A percentile compares a stretch with the other conserved stretches of the same genome.
phyloP scores from a whole-genome alignment of 2,888 invertebrate species.

The Petrolisthes manimaculis region DNA sequence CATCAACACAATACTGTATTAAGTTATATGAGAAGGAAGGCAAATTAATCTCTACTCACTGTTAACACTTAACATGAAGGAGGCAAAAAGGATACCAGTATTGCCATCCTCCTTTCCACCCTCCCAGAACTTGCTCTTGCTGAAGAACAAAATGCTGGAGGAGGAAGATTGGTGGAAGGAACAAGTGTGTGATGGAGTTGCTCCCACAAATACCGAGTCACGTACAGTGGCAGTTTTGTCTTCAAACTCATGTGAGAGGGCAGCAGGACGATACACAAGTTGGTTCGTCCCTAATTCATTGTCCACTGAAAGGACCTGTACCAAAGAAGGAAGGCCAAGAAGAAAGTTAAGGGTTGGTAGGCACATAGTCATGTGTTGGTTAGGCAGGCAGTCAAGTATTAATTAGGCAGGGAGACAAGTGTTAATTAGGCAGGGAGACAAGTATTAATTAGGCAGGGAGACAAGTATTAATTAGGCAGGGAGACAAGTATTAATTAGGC shows the following conservation, averaged over 20 bases:
- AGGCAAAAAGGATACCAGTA: constrained; percentile 32
- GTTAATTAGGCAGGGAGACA: too few species aligned
- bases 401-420: too few species aligned
- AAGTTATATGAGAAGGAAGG: too few species aligned
- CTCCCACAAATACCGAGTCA: constrained; percentile 30
- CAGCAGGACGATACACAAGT: constrained; percentile 22
- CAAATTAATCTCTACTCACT: not conserved
- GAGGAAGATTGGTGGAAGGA: constrained; percentile 30
- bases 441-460: too few species aligned
- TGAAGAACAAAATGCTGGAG: not conserved
- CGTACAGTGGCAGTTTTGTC: constrained; percentile 23
- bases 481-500: not conserved
- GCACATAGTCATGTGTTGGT: too few species aligned
- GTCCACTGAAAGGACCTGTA: constrained; percentile 33
- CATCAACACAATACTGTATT: not conserved
- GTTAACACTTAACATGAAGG: constrained; percentile 29
- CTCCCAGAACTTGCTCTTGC: not conserved
- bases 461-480: too few species aligned
- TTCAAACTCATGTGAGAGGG: constrained; percentile 12
- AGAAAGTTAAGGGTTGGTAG: not conserved
- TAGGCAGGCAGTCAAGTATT: too few species aligned
- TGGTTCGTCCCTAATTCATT: constrained; percentile 25
- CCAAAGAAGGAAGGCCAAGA: not conserved
- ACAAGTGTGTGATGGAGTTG: constrained; percentile 41
- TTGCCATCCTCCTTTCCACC: constrained; percentile 23